Evolutionary conservation across 2,797 vertebrate genomes (phyloP).

Genomic region (Ceryle rudis): DNA sequence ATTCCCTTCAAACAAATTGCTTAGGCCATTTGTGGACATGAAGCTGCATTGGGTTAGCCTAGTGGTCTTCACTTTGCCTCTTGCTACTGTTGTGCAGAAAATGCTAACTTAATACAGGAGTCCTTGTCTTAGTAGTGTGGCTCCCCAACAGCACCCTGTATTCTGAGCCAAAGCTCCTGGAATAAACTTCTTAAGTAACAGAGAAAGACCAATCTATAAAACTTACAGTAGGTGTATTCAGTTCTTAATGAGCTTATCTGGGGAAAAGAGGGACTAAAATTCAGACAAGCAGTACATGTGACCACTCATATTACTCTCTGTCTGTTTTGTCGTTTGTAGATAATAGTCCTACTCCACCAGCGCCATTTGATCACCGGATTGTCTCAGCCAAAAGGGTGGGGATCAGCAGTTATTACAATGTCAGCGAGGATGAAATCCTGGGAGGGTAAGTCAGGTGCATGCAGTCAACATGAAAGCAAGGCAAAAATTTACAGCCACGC

Average conservation of each 20-base stretch:
- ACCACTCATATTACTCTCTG: not conserved
- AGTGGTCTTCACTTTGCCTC: not conserved
- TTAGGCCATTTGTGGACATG: not conserved
- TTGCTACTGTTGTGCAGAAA: not conserved
- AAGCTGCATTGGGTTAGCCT: not conserved
- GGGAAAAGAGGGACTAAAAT: not conserved
- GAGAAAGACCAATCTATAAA: not conserved
- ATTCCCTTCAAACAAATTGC: not conserved
- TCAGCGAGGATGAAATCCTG: constrained; percentile 89
- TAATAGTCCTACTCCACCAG: constrained; percentile 81
- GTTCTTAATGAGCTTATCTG: not conserved
- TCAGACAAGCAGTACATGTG: not conserved
- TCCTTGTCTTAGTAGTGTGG: not conserved
- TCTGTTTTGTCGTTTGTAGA: constrained; percentile 78
- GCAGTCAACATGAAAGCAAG: not conserved
- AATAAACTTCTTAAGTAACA: not conserved
- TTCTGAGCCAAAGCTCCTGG: not conserved
- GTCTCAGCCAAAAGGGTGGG: constrained; percentile 89
- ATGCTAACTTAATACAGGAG: not conserved
- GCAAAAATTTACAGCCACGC: not conserved
- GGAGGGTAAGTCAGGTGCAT: constrained; percentile 88
- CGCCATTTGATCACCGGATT: constrained; percentile 93
- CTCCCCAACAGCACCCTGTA: not conserved
- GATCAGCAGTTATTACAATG: constrained; percentile 86
- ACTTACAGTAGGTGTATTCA: not conserved